A percentile compares a stretch with the other conserved stretches of the same genome.
Evolutionary conservation across 2,888 invertebrate genomes (phyloP).

Genomic region (Scaeva pyrastri): DNA sequence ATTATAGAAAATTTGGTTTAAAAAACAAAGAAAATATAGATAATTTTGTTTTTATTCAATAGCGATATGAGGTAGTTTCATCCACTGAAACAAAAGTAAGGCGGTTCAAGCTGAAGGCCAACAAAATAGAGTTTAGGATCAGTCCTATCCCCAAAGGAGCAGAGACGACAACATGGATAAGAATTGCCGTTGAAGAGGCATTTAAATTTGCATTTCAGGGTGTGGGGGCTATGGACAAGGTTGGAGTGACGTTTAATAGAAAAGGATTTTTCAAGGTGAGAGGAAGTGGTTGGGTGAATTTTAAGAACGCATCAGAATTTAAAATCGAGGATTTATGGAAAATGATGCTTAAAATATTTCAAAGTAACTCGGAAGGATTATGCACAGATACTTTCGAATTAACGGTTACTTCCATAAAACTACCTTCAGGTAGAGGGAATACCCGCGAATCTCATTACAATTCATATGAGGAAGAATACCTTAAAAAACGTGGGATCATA

Average conservation of each 20-base stretch:
- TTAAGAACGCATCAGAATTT: not conserved
- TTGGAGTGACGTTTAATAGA: not conserved
- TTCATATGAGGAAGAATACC: not conserved
- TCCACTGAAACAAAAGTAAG: not conserved
- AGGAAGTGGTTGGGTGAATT: not conserved
- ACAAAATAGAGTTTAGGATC: not conserved
- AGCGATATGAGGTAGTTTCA: not conserved
- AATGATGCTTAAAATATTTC: too few species aligned
- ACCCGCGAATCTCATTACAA: not conserved
- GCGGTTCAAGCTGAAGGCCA: not conserved
- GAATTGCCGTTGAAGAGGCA: too few species aligned
- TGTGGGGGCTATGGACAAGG: not conserved
- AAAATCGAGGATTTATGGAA: too few species aligned
- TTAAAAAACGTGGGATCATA: not conserved
- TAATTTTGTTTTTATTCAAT: not conserved
- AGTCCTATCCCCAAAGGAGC: not conserved
- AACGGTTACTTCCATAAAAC: not conserved
- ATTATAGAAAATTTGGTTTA: not conserved
- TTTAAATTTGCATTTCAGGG: too few species aligned
- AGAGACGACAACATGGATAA: too few species aligned
- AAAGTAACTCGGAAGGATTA: too few species aligned
- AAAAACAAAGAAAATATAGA: not conserved
- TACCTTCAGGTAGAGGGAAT: not conserved
- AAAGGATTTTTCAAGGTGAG: not conserved
- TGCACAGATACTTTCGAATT: not conserved